These are phyloP conservation scores for Anolis carolinensis DNA, from an alignment of 2,113 vertebrate genomes.

Conservation along the genomic window DNA sequence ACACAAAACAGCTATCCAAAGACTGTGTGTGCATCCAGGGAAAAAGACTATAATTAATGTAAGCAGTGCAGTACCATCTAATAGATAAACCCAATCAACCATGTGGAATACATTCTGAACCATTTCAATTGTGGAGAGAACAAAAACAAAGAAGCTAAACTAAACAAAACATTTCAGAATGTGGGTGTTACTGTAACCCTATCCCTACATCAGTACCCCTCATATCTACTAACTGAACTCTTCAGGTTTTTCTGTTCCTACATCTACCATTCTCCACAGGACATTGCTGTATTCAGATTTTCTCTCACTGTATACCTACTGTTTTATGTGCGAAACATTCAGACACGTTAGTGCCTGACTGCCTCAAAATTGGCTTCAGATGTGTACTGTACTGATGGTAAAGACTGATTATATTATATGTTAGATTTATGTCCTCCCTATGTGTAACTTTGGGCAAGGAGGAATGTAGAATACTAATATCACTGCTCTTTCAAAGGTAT, in stretches of 20 bases:
- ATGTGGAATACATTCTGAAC: background rate
- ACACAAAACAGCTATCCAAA: background rate
- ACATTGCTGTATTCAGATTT: background rate
- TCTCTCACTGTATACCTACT: background rate
- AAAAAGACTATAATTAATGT: background rate
- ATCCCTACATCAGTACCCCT: too few relatives aligned
- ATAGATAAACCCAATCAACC: background rate
- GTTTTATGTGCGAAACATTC: background rate
- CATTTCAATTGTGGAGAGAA: background rate
- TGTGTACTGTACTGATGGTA: background rate
- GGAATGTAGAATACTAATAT: too few relatives aligned
- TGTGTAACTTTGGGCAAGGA: too few relatives aligned
- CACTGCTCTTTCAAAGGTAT: background rate
- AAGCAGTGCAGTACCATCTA: background rate
- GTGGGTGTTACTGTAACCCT: background rate
- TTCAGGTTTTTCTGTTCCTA: background rate
- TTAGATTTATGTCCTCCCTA: too few relatives aligned
- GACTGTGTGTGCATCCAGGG: background rate
- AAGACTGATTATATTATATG: background rate
- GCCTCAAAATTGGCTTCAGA: background rate
- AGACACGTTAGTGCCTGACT: too few relatives aligned
- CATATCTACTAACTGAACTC: too few relatives aligned
- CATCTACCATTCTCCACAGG: background rate
- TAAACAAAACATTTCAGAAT: too few relatives aligned
- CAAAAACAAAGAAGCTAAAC: too few relatives aligned